Conservation (phyloP, 2,113 vertebrate species). For the Meriones unguiculatus region DNA sequence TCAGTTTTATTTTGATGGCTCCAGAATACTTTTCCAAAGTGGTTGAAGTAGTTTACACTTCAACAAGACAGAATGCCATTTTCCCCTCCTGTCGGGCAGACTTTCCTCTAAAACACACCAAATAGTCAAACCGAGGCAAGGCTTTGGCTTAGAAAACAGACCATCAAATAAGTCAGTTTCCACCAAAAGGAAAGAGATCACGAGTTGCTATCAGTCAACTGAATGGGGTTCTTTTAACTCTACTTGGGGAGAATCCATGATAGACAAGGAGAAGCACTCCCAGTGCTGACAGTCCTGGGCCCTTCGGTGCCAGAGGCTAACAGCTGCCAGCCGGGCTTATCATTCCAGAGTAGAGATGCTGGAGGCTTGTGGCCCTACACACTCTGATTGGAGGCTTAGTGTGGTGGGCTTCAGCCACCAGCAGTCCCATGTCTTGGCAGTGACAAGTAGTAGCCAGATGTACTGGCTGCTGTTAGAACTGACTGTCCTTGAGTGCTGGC, state of each 20-base stretch:
- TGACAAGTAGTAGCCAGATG: neutral
- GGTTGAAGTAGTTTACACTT: accelerated
- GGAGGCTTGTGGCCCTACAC: neutral
- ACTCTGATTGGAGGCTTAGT: neutral
- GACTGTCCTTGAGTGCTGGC: neutral
- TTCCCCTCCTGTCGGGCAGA: accelerated
- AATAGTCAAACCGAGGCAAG: neutral
- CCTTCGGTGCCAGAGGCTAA: neutral
- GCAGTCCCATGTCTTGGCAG: neutral
- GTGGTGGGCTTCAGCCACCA: neutral
- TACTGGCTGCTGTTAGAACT: neutral
- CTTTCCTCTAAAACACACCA: neutral
- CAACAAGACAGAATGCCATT: too few species aligned
- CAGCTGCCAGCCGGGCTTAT: neutral
- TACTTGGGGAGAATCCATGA: neutral
- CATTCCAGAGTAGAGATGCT: neutral
- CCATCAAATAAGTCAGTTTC: neutral
- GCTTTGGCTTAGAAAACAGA: neutral
- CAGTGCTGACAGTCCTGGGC: neutral
- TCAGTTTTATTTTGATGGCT: neutral
- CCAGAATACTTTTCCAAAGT: neutral
- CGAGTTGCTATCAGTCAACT: neutral
- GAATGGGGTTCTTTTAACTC: neutral
- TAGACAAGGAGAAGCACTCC: neutral
- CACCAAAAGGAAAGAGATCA: neutral